Evolutionary conservation across 2,797 vertebrate species (phyloP).

Genomic region (Parambassis ranga): DNA sequence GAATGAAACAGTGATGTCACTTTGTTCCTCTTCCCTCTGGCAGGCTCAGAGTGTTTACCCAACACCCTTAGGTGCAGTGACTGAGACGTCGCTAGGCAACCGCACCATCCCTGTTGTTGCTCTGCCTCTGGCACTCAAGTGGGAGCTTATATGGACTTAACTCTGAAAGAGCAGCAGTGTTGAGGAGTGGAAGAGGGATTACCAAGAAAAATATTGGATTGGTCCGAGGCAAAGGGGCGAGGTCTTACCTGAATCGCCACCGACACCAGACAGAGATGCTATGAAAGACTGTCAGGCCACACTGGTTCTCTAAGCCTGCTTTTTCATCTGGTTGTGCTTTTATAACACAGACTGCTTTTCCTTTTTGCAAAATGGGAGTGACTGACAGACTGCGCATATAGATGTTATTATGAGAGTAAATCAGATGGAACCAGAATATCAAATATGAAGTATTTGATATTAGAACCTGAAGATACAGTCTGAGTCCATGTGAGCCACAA

Average conservation of each 20-base stretch:
- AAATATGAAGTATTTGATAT: too few relatives aligned
- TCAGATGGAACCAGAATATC: slow-evolving; percentile 1
- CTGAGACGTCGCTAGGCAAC: slow-evolving; percentile 81
- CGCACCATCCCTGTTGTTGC: slow-evolving; percentile 68
- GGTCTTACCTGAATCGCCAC: slow-evolving; percentile 50
- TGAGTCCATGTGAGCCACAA: neutral
- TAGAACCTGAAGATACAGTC: neutral
- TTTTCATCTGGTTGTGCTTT: neutral
- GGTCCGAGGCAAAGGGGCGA: slow-evolving; percentile 54
- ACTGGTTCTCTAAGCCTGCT: neutral
- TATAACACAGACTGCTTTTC: neutral
- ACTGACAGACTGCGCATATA: neutral
- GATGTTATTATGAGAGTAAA: neutral
- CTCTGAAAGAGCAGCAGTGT: slow-evolving; percentile 75
- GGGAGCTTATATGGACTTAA: slow-evolving; percentile 81
- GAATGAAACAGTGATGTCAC: slow-evolving; percentile 50
- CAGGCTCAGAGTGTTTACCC: slow-evolving; percentile 75
- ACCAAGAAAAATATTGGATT: slow-evolving; percentile 78
- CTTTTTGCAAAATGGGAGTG: neutral
- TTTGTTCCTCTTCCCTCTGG: slow-evolving; percentile 55
- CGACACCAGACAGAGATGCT: slow-evolving; percentile 10
- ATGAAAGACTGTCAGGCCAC: slow-evolving; percentile 8
- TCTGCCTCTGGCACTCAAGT: slow-evolving; percentile 76
- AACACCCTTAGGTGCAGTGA: slow-evolving; percentile 72
- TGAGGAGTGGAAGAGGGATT: slow-evolving; percentile 75